These are phyloP conservation scores for Xyrauchen texanus DNA, from an alignment of 2,113 vertebrate species.

Conservation along the genomic window DNA sequence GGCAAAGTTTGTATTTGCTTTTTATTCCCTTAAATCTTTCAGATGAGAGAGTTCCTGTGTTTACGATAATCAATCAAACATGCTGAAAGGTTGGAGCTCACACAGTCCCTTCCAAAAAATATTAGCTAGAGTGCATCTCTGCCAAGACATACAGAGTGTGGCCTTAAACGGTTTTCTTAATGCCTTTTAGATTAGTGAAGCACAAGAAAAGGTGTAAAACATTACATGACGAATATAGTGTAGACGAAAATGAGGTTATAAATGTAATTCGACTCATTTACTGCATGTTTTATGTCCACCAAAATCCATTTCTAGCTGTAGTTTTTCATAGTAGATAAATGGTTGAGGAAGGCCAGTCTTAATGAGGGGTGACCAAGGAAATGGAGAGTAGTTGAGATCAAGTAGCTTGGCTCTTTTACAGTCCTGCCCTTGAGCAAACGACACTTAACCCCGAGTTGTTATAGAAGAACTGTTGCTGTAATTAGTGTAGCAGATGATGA, in stretches of 20 bases:
- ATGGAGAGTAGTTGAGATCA: constrained; percentile 2
- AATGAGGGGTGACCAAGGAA: not conserved
- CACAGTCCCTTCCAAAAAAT: constrained; percentile 21
- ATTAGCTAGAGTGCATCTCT: constrained; percentile 4
- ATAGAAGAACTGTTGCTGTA: not conserved
- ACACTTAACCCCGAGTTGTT: constrained; percentile 7
- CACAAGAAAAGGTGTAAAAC: constrained; percentile 21
- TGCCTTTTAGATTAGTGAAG: not conserved
- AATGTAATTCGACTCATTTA: not conserved
- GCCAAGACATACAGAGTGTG: constrained; percentile 26
- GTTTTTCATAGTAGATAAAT: not conserved
- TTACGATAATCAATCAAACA: constrained; percentile 26
- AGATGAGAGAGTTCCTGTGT: constrained; percentile 24
- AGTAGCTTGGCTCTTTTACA: constrained; percentile 15
- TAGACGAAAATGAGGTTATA: not conserved
- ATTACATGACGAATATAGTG: constrained; percentile 4
- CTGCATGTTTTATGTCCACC: not conserved
- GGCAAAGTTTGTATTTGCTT: constrained; percentile 24
- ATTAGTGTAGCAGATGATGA: constrained; percentile 22
- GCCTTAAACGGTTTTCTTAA: constrained; percentile 21
- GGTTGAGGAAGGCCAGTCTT: not conserved
- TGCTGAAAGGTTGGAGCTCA: constrained; percentile 27
- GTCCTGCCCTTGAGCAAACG: constrained; percentile 21
- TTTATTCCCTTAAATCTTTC: constrained; percentile 12
- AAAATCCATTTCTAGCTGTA: not conserved